Percentiles rank a stretch among this genome's conserved stretches.
phyloP scores from a whole-genome alignment of 2,888 invertebrate species.

The Coleophora flavipennella region DNA sequence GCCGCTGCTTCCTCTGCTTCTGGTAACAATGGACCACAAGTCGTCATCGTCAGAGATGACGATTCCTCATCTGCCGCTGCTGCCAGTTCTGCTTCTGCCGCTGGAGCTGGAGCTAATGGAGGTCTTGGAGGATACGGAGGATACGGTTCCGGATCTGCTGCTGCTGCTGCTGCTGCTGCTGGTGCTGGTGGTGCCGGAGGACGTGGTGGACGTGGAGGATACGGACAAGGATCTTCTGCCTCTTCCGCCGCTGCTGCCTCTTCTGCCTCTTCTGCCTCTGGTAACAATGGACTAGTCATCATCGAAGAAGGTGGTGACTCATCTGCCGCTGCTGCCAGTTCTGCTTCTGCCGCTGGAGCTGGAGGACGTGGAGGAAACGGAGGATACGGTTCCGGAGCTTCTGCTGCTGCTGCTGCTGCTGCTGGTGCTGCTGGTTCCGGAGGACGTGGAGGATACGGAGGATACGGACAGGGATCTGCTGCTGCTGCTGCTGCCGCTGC shows the following conservation, averaged over 20 bases:
- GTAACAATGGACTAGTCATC: neutral
- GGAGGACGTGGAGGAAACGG: neutral
- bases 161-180: neutral
- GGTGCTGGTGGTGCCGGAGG: neutral
- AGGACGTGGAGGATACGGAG: neutral
- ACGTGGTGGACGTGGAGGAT: neutral
- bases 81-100: neutral
- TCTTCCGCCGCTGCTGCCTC: neutral
- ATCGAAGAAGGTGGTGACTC: neutral
- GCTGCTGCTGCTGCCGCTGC: neutral
- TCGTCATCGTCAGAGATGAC: neutral
- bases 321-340: neutral
- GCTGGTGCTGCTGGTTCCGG: neutral
- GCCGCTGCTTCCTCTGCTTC: constrained; percentile 1
- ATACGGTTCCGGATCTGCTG: constrained; percentile 4
- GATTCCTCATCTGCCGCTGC: neutral
- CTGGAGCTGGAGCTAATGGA: constrained; percentile 3
- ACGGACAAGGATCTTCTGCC: neutral
- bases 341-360: neutral
- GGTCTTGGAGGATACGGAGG: constrained; percentile 1
- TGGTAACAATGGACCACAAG: neutral
- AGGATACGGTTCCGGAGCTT: neutral
- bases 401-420: neutral
- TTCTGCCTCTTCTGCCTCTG: neutral
- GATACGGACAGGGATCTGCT: neutral